Base-by-base conservation (phyloP, 2,888 invertebrate genomes). In the Crepidodera aurea region DNA sequence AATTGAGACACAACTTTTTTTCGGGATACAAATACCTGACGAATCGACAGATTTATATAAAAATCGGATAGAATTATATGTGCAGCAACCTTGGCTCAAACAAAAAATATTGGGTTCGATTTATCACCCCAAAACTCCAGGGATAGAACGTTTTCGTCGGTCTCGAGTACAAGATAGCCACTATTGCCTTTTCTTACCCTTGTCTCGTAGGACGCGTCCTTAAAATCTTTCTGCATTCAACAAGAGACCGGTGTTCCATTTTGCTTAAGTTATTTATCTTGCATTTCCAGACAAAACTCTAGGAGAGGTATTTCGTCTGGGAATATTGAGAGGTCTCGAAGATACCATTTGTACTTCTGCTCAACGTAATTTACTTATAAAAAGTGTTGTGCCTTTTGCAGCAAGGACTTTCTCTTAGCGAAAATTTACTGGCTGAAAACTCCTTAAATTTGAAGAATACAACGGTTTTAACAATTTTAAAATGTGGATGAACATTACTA, bases 121-220 rank as follows among this genome's bases (percentile, higher is more conserved):
- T 66, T 61, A 63, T 66, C 63, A 66, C 61, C 29, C 13, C 29
- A 50, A 51, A 42, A 40, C 40, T 32, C 63, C 48, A 39, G 59
- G 58, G 59, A 61, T 29, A 50, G 44, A 44, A 18, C 42, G 55
- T 56, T 50, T 55, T 59, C 61, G 50, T 55, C 37, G 64, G 40
- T 39, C 55, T 62, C 64, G 39, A 62, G 63, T 63, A 64, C 63
- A 60, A 50, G 65, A 66, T 69, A 66, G 69, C 69, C 67, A 65
- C 67, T 68, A 68, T 67, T 67, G 71, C 67, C 69, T 70, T 70
- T 71, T 68, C 66, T 68, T 70, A 60, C 67, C 69, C 64, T 65
- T 60, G 61, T 71, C 71, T 71, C 72, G 13, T 51, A 71, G 70
- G 72, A 69, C 64, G 53, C 56, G 58, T 63, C 64, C 67, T 64